Base-by-base conservation (phyloP, 2,797 vertebrate species). In the Lycodopsis pacificus region DNA sequence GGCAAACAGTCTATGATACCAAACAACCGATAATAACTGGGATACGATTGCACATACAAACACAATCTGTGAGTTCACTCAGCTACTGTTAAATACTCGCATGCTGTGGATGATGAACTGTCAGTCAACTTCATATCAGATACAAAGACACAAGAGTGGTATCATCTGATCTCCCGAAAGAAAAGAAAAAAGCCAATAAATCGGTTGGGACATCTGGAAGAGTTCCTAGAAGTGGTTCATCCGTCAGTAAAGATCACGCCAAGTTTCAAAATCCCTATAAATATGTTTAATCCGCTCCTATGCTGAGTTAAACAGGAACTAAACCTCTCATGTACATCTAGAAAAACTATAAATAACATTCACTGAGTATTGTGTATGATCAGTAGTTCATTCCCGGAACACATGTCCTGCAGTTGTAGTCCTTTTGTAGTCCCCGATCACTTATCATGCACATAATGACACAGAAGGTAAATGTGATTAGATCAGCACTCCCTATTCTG, bases 391-490 rank as follows among this genome's bases (percentile, higher is more conserved):
- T 56, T 53, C 36, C 27, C 49, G 51, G 34, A 59, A 36, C 51
- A 56, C 34, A 17, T 65, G 53, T 75, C 65, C 42, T 71, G 49
- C 27, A 61, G 58, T 34, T 64, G 49, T 53, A 34, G 36, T 49
- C 40, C 40, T 58, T 51, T 25, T 59, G 32, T 58, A 65, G 36
- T 70, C 53, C 40, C 64, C 32, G 65, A 48, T 78, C 71, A 72
- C 48, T 79, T 81, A 58, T 70, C 62, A 82, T 65, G 42, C 54
- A 71, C 69, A 84, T 67, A 80, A 79, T 76, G 77, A 49, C 73
- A 70, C 53, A 69, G 80, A 82, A 77, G 76, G 74, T 80, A 76
- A 80, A 84, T 58, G 44, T 71, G 79, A 80, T 84, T 75, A 59
- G 71, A 87, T 84, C 86, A 76, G 70, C 46, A 11, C 34, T 65